Base-by-base conservation (phyloP, 2,113 vertebrate genomes). In the Potamarius usumacintae region DNA sequence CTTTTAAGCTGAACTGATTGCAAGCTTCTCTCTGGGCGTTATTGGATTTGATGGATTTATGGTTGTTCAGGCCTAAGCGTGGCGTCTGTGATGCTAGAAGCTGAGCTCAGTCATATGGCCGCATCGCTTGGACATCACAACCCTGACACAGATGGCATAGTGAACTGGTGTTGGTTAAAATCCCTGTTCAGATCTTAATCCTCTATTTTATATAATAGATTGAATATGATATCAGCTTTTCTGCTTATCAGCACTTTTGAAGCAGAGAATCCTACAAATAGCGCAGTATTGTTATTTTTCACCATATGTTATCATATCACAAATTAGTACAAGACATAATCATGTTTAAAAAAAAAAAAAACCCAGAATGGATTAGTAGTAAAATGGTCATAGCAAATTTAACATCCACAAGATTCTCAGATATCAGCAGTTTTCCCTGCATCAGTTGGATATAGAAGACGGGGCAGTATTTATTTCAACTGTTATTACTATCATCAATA, bases 41-140 rank as follows among this genome's bases (percentile, higher is more conserved):
- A 90, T 89, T 90, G 82, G 85, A 88, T 88, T 90, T 65, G 20
- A 27, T 85, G 69, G 88, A 88, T 89, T 90, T 90, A 77, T 57
- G 48, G 83, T 87, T 78, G 82, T 82, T 90, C 89, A 87, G 82
- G 58, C 42, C 62, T 84, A 83, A 90, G 87, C 20, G 20, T 48
- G 60, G 42, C 83, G 42, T 79, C 42, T 72, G 55, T 17, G 62
- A 74, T 77, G 58, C 69, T 76, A 84, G 69, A 76, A 83, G 83
- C 25, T 83, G 72, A 89, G 71, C 79, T 88, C 72, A 76, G 71
- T 71, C 77, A 88, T 82, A 82, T 83, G 86, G 84, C 14, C 58
- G 62, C 55, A 65, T 55, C 83, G 72, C 77, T 82, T 77, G 72
- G 69, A 53, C 72, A 85, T 67, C 27, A 72, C 89, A 58, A 83